Conservation (phyloP, 2,113 vertebrate genomes). For the Holacanthus passer region DNA sequence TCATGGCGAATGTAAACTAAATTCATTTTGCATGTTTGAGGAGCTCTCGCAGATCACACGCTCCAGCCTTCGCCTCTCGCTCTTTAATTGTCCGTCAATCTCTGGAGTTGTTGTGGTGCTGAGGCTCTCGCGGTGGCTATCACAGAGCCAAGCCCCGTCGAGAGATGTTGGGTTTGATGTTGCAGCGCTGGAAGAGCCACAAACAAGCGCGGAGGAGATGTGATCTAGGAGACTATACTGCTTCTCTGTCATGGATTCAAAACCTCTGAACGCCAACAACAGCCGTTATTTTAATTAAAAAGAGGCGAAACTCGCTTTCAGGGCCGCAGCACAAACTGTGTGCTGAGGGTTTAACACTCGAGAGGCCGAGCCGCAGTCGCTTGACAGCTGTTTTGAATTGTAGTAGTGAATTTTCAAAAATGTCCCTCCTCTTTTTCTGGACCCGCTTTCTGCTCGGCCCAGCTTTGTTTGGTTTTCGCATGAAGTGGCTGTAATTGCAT, state of each 20-base stretch:
- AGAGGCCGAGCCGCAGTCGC: constrained; percentile 55
- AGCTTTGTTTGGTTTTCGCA: constrained; percentile 57
- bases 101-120: constrained; percentile 44
- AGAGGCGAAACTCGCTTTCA: constrained; percentile 45
- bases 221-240: constrained; percentile 45
- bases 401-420: constrained; percentile 51
- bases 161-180: constrained; percentile 71
- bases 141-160: constrained; percentile 62
- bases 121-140: constrained; percentile 56
- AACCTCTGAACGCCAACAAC: constrained; percentile 44
- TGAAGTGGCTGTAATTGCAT: constrained; percentile 55
- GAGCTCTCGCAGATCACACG: constrained; percentile 64
- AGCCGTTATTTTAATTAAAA: constrained; percentile 68
- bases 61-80: constrained; percentile 54
- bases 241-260: constrained; percentile 49
- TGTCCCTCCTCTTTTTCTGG: constrained; percentile 35
- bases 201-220: constrained; percentile 63
- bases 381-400: constrained; percentile 69
- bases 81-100: constrained; percentile 78
- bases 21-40: constrained; percentile 75
- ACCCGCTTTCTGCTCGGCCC: constrained; percentile 54
- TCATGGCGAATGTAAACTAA: constrained; percentile 66
- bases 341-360: constrained; percentile 51
- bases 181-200: constrained; percentile 63
- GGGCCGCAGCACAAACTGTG: constrained; percentile 41